Base-by-base conservation (phyloP, 2,113 vertebrate genomes). In the Alosa alosa region DNA sequence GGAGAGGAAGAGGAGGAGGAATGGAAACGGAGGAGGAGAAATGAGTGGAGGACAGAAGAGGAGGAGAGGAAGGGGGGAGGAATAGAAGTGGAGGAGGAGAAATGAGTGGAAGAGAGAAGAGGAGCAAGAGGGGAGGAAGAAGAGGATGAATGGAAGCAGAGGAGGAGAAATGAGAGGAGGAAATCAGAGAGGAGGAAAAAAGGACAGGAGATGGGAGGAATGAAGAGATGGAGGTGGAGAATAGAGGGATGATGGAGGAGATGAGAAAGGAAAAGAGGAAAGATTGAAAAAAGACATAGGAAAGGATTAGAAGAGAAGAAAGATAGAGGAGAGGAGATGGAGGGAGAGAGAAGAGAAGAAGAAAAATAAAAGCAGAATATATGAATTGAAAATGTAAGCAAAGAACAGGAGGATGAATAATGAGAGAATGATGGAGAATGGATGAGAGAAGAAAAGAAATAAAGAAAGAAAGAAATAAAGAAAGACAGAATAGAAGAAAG, bases 251-350 rank as follows among this genome's bases (percentile, higher is more conserved):
- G 3, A 52, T 1, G 15, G 50, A 3, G 1, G 11, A 52, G 17
- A 15, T 15, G 17, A 11, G 25, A 75, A 57, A 81, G 49, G 57
- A 57, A 86, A 60, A 36, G 44, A 25, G 47, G 75, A 75, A 17
- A 81, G 45, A 20, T 36, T 68, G 92, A 86, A 88, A 86, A 88
- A 86, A 88, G 60, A 88, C 87, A 91, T 60, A 57, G 90, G 85
- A 84, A 86, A 87, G 88, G 89, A 90, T 83, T 88, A 82, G 31
- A 50, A 82, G 31, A 50, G 68, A 64, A 20, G 57, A 13, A 50
- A 55, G 57, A 31, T 31, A 31, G 31, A 72, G 78, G 49, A n/a
- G 13, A 17, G 31, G 36, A 22, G 52, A 36, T 18, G 36, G 31
- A 36, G 25, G 39, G n/a, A 60, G 68, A 81, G 52, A 52, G 55